Conservation (phyloP, 1,140 invertebrate species). For the Drosophila littoralis region DNA sequence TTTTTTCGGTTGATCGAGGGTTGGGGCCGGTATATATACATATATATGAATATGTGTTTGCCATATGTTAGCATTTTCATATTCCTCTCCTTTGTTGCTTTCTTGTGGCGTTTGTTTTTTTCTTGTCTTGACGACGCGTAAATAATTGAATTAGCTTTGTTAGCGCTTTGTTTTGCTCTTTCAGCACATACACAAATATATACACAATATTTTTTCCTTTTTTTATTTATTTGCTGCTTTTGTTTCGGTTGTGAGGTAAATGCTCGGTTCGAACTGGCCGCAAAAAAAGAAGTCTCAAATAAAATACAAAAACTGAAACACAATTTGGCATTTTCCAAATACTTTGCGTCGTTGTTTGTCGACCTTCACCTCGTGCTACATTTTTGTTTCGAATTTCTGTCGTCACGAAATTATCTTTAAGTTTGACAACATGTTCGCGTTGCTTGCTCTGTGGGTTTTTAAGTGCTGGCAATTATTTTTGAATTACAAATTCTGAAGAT, state of each 20-base stretch:
- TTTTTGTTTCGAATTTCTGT: neutral
- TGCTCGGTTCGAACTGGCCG: neutral
- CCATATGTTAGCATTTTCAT: slow-evolving; percentile 36
- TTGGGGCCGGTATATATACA: neutral
- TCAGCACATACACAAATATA: slow-evolving; percentile 26
- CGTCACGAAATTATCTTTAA: slow-evolving; percentile 13
- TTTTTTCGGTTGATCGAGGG: neutral
- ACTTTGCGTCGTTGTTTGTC: slow-evolving; percentile 41
- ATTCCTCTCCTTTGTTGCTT: slow-evolving; percentile 2
- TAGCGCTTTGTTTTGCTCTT: slow-evolving; percentile 56
- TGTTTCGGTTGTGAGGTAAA: slow-evolving; percentile 26
- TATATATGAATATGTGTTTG: slow-evolving; percentile 18
- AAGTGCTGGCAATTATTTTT: slow-evolving; percentile 2
- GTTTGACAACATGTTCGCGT: slow-evolving; percentile 27
- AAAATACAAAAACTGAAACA: slow-evolving; percentile 15
- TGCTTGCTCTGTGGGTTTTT: slow-evolving; percentile 11
- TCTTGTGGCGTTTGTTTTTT: slow-evolving; percentile 18
- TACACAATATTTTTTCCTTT: slow-evolving; percentile 6
- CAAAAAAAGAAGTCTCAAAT: slow-evolving; percentile 5
- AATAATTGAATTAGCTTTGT: slow-evolving; percentile 75
- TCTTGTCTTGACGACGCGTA: slow-evolving; percentile 59
- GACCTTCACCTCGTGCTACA: slow-evolving; percentile 55
- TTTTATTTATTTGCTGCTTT: slow-evolving; percentile 22
- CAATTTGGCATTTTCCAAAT: slow-evolving; percentile 42
- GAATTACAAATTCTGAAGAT: neutral